Conservation (phyloP, 2,888 invertebrate genomes). For the Aphidoletes aphidimyza region DNA sequence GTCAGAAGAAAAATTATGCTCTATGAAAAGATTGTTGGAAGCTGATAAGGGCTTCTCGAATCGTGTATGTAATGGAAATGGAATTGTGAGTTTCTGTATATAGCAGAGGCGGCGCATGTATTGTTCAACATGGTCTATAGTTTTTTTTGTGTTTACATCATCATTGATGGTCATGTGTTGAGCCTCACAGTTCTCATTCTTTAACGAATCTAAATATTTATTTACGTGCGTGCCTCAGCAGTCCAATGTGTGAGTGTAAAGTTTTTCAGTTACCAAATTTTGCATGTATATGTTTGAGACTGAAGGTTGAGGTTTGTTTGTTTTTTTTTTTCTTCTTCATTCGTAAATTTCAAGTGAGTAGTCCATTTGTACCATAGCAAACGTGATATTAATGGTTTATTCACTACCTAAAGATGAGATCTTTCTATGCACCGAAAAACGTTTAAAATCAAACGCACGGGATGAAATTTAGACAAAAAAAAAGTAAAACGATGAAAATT, state of each 20-base stretch:
- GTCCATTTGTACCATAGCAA: conserved; percentile 8
- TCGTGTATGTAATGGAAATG: not conserved
- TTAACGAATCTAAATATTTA: not conserved
- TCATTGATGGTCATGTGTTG: conserved; percentile 15
- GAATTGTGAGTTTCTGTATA: not conserved
- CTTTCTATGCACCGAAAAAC: not conserved
- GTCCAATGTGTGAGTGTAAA: too few relatives aligned
- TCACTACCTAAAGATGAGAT: not conserved
- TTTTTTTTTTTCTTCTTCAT: too few relatives aligned
- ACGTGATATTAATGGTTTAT: conserved; percentile 12
- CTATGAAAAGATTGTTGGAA: conserved; percentile 25
- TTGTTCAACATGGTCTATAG: not conserved
- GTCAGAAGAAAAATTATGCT: conserved; percentile 32
- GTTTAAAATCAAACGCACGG: not conserved
- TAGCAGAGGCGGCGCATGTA: not conserved
- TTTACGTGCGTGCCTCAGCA: not conserved
- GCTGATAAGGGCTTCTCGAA: conserved; percentile 29
- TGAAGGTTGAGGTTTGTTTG: too few relatives aligned
- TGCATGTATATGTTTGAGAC: too few relatives aligned
- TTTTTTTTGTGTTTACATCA: not conserved
- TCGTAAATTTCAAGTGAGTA: not conserved
- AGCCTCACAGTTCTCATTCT: not conserved
- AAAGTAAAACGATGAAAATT: conserved; percentile 11
- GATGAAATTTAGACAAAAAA: not conserved
- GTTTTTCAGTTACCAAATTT: too few relatives aligned